Conservation (phyloP, 2,888 invertebrate species). For the Acrobasis consociella region DNA sequence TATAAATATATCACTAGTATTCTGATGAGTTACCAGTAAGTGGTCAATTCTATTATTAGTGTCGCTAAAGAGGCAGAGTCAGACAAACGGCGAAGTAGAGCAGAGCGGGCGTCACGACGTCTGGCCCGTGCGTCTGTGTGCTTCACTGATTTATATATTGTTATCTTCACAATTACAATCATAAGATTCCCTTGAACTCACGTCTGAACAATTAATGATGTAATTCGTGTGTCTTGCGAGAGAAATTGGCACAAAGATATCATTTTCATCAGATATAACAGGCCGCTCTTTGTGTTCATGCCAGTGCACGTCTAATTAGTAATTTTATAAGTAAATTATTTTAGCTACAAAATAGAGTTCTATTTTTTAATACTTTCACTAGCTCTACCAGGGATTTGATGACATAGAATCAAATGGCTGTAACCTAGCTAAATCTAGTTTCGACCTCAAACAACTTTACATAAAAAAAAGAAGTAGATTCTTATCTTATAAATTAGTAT, state of each 20-base stretch:
- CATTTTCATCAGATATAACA: slow-evolving; percentile 10
- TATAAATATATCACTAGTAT: neutral
- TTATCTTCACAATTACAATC: slow-evolving; percentile 5
- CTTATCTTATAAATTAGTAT: too few species aligned
- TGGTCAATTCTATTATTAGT: slow-evolving; percentile 23
- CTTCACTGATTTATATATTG: slow-evolving; percentile 25
- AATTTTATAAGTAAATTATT: neutral
- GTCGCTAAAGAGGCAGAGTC: slow-evolving; percentile 28
- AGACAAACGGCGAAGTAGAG: slow-evolving; percentile 35
- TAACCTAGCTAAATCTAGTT: too few species aligned
- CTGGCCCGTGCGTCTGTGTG: slow-evolving; percentile 45
- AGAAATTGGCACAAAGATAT: neutral
- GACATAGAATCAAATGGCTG: too few species aligned
- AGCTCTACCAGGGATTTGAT: neutral
- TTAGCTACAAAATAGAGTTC: neutral
- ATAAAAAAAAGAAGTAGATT: too few species aligned
- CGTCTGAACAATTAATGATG: slow-evolving; percentile 21
- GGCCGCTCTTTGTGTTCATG: slow-evolving; percentile 4
- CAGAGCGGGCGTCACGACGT: slow-evolving; percentile 57
- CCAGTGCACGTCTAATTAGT: slow-evolving; percentile 3
- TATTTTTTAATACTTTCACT: neutral
- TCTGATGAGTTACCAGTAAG: neutral
- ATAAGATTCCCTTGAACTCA: slow-evolving; percentile 21
- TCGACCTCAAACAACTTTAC: too few species aligned
- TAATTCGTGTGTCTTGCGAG: slow-evolving; percentile 17